These are phyloP conservation scores for Rhaphigaster nebulosa DNA, from an alignment of 2,888 invertebrate species.

Conservation along the genomic window DNA sequence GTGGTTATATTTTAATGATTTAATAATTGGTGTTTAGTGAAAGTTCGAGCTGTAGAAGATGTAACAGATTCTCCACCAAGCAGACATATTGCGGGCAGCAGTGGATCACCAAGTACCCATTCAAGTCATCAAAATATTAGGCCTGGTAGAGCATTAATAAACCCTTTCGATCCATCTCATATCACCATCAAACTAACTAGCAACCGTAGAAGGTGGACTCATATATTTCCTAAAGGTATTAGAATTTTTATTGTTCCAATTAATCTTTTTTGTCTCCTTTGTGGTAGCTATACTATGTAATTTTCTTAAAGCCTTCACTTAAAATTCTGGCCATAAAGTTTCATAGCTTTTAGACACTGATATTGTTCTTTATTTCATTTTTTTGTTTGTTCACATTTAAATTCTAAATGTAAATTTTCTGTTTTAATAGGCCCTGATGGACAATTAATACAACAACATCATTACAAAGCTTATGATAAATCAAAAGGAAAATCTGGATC, in stretches of 20 bases:
- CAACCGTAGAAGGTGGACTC: slow-evolving; percentile 96
- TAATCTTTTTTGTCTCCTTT: neutral
- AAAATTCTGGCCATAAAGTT: neutral
- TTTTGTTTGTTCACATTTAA: neutral
- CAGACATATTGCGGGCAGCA: slow-evolving; percentile 71
- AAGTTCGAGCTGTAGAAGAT: slow-evolving; percentile 56
- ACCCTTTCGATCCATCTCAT: slow-evolving; percentile 98
- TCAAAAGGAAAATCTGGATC: slow-evolving; percentile 27
- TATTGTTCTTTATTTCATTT: neutral
- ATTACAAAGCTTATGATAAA: slow-evolving; percentile 78
- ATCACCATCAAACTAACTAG: slow-evolving; percentile 96
- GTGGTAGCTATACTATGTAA: neutral
- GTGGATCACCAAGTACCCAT: slow-evolving; percentile 71
- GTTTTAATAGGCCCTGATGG: slow-evolving; percentile 81
- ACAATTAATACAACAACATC: slow-evolving; percentile 92
- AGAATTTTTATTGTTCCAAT: neutral
- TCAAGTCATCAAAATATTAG: slow-evolving; percentile 69
- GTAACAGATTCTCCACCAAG: slow-evolving; percentile 61
- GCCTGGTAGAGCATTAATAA: slow-evolving; percentile 90
- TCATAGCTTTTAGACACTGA: neutral
- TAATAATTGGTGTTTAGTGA: slow-evolving; percentile 24
- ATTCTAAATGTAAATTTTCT: neutral
- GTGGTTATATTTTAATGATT: neutral
- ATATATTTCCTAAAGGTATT: slow-evolving; percentile 79
- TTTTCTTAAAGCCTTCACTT: neutral